phyloP scores from a whole-genome alignment of 2,888 invertebrate species.

The Encarsia formosa region DNA sequence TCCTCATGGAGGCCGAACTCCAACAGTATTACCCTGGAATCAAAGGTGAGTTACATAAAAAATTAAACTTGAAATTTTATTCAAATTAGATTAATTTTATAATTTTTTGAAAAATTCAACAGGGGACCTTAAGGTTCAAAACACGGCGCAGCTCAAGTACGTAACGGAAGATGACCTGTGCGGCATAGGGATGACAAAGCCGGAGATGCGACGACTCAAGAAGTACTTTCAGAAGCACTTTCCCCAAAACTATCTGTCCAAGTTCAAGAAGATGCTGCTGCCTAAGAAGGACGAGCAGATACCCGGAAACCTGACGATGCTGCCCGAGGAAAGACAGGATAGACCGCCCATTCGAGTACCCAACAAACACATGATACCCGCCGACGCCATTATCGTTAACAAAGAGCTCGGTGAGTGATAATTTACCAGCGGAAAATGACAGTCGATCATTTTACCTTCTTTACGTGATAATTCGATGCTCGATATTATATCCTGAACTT shows the following conservation, averaged over 20 bases:
- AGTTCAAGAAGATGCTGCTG: conserved; percentile 79
- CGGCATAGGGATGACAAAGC: conserved; percentile 89
- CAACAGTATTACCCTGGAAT: conserved; percentile 78
- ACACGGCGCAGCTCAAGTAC: conserved; percentile 87
- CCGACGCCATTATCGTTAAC: conserved; percentile 87
- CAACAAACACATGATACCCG: conserved; percentile 79
- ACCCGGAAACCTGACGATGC: conserved; percentile 42
- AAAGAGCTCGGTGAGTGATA: conserved; percentile 69
- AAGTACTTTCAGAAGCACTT: conserved; percentile 92
- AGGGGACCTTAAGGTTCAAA: conserved; percentile 79
- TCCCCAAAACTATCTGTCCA: conserved; percentile 88
- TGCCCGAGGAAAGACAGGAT: conserved; percentile 48
- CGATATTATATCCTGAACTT: too few species aligned
- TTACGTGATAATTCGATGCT: too few species aligned
- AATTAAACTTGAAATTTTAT: neutral
- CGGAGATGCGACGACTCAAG: conserved; percentile 89
- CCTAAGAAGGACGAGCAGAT: conserved; percentile 55
- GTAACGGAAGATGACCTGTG: conserved; percentile 88
- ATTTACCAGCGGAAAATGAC: neutral
- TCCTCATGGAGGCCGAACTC: conserved; percentile 89
- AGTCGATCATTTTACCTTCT: too few species aligned
- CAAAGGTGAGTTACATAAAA: conserved; percentile 36
- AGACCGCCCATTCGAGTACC: conserved; percentile 59
- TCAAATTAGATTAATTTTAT: neutral
- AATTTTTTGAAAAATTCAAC: neutral